Percentiles rank a stretch among this genome's conserved stretches.
These are phyloP conservation scores for Muscicapa comitata DNA, from an alignment of 2,797 vertebrate genomes.

Conservation along the genomic window DNA sequence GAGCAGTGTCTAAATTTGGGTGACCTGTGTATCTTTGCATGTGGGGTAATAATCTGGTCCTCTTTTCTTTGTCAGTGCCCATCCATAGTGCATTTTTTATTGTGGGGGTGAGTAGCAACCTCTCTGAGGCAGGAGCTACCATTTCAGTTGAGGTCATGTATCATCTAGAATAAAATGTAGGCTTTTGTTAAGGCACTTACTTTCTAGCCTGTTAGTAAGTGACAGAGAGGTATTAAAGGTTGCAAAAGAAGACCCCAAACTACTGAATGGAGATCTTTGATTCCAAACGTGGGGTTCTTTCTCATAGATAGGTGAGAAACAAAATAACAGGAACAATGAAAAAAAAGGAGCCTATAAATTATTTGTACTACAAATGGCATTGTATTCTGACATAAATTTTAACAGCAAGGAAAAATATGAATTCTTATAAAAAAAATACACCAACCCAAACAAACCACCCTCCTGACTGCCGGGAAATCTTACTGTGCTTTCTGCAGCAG, in stretches of 20 bases:
- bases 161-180: background rate
- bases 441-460: background rate
- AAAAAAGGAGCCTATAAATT: background rate
- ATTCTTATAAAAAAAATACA: accelerated
- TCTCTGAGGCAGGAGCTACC: background rate
- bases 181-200: background rate
- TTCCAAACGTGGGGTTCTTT: background rate
- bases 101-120: background rate
- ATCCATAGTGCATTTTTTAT: background rate
- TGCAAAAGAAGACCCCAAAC: background rate
- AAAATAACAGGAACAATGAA: background rate
- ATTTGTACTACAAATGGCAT: background rate
- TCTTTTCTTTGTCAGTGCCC: background rate
- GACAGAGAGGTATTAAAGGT: background rate
- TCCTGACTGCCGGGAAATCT: background rate
- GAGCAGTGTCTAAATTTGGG: background rate
- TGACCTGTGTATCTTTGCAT: background rate
- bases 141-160: background rate
- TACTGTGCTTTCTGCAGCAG: conserved; percentile 10
- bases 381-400: background rate
- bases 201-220: background rate
- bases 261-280: background rate
- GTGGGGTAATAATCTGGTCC: background rate
- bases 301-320: background rate
- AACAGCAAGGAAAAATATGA: background rate